phyloP scores from a whole-genome alignment of 2,113 vertebrate genomes.

The Rhinogobius similis region DNA sequence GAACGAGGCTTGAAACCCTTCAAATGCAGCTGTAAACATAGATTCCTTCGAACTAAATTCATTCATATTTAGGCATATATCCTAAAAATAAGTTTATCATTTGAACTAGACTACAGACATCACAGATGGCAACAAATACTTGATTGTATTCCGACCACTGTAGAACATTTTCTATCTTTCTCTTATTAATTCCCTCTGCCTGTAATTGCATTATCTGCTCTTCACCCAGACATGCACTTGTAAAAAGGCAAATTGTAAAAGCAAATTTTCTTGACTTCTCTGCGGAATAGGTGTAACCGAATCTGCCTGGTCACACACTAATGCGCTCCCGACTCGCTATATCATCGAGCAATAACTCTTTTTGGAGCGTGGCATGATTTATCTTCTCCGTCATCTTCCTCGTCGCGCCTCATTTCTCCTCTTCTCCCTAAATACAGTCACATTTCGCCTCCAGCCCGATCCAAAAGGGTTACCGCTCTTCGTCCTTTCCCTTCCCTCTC shows the following conservation, averaged over 20 bases:
- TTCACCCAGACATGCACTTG: conserved; percentile 46
- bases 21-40: too few species aligned
- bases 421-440: conserved; percentile 51
- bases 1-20: too few species aligned
- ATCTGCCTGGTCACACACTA: conserved; percentile 59
- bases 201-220: conserved; percentile 46
- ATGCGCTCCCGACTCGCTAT: conserved; percentile 41
- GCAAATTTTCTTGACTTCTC: conserved; percentile 25
- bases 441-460: conserved; percentile 35
- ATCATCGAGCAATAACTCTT: conserved; percentile 46
- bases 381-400: conserved; percentile 52
- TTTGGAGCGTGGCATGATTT: conserved; percentile 53
- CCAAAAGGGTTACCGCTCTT: conserved; percentile 29
- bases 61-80: too few species aligned
- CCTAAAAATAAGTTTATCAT: too few species aligned
- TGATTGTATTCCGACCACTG: not conserved
- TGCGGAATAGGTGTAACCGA: conserved; percentile 31
- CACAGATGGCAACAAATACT: not conserved
- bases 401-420: conserved; percentile 60
- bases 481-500: conserved; percentile 10
- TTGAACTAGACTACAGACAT: not conserved
- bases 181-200: not conserved
- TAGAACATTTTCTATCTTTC: not conserved
- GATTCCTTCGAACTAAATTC: too few species aligned
- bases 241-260: conserved; percentile 18